Conservation (phyloP, 2,113 vertebrate genomes). For the Marmota flaviventris region DNA sequence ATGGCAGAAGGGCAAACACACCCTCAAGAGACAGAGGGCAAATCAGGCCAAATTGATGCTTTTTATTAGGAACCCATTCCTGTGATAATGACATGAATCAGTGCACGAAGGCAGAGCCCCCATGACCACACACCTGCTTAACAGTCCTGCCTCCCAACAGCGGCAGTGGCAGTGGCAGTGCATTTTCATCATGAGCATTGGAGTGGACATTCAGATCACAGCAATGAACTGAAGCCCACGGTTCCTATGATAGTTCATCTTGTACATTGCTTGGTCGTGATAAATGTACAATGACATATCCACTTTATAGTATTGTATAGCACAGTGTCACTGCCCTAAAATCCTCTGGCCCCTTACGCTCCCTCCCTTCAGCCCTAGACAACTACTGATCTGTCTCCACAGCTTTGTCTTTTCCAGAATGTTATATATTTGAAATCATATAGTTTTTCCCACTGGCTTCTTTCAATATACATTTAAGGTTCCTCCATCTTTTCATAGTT, state of each 20-base stretch:
- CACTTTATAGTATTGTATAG: accelerated
- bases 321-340: background rate
- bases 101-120: background rate
- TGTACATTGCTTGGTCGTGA: background rate
- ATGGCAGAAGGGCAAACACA: background rate
- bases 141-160: background rate
- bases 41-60: background rate
- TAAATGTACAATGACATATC: accelerated
- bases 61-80: background rate
- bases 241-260: accelerated
- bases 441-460: background rate
- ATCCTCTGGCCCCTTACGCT: background rate
- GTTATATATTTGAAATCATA: background rate
- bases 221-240: accelerated
- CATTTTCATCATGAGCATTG: too few relatives aligned
- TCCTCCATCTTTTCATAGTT: background rate
- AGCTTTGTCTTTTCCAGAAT: background rate
- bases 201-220: background rate
- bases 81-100: accelerated
- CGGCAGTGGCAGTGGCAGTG: background rate
- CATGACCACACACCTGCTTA: accelerated
- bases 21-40: background rate
- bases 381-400: background rate
- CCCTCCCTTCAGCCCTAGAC: too few relatives aligned
- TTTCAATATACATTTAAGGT: background rate